Percentiles rank a stretch among this genome's conserved stretches.
These are phyloP conservation scores for Nomada fucata DNA, from an alignment of 2,888 invertebrate genomes.

Conservation along the genomic window DNA sequence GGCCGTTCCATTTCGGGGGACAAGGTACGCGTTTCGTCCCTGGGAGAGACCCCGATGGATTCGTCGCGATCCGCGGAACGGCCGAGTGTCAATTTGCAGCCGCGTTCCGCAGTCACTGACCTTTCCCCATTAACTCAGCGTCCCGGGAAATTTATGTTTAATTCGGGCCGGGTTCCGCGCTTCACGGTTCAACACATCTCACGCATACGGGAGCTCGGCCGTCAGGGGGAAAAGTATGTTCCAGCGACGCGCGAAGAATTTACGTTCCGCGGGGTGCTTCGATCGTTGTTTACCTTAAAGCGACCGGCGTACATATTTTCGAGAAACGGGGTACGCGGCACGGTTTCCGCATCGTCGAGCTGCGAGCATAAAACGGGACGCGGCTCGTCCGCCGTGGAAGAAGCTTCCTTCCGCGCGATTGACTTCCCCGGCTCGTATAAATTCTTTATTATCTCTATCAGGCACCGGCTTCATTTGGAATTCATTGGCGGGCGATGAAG, in stretches of 20 bases:
- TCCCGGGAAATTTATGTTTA: conserved; percentile 29
- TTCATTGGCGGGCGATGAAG: too few relatives aligned
- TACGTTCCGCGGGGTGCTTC: conserved; percentile 11
- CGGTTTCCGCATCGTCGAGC: neutral
- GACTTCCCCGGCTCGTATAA: neutral
- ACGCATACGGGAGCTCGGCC: too few relatives aligned
- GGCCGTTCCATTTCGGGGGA: neutral
- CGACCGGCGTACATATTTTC: neutral
- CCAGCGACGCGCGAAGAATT: conserved; percentile 5
- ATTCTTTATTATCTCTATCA: neutral
- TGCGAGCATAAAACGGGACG: neutral
- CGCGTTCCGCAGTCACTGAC: conserved; percentile 50
- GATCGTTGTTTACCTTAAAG: conserved; percentile 15
- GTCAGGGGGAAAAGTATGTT: neutral
- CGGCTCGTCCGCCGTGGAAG: neutral
- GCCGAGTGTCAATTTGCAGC: conserved; percentile 55
- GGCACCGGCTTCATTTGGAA: too few relatives aligned
- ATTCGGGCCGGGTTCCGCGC: neutral
- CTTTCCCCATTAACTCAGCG: conserved; percentile 38
- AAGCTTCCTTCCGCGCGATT: too few relatives aligned
- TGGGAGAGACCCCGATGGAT: conserved; percentile 56
- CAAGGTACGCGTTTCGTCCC: neutral
- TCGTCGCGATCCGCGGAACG: conserved; percentile 43
- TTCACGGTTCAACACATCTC: neutral
- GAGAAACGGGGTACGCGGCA: neutral